Evolutionary conservation across 2,797 vertebrate genomes (phyloP).

Genomic region (Argyrosomus regius): DNA sequence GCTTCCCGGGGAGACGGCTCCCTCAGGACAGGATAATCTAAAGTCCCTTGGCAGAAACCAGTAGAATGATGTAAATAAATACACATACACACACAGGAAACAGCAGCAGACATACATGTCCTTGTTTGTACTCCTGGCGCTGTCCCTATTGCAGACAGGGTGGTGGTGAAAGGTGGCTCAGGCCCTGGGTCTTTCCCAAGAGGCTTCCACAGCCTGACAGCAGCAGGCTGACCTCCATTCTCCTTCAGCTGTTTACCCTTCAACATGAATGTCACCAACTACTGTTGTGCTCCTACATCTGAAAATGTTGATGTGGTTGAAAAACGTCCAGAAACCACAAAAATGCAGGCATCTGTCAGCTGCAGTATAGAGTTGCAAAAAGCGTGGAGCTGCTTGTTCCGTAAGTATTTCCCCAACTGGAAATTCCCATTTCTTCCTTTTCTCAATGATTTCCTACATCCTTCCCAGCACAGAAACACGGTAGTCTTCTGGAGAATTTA

Average conservation of each 20-base stretch:
- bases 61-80: constrained; percentile 65
- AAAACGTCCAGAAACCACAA: constrained; percentile 12
- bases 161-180: constrained; percentile 62
- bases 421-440: background rate
- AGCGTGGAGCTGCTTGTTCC: background rate
- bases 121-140: constrained; percentile 65
- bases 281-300: constrained; percentile 2
- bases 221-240: constrained; percentile 59
- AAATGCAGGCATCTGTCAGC: background rate
- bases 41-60: constrained; percentile 62
- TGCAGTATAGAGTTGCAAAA: background rate
- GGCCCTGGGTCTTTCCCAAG: constrained; percentile 59
- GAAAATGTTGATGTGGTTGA: constrained; percentile 25
- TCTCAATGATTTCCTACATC: background rate
- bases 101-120: constrained; percentile 57
- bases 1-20: constrained; percentile 62
- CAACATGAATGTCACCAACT: constrained; percentile 43
- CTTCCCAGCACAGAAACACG: background rate
- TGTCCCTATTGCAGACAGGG: constrained; percentile 51
- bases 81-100: constrained; percentile 46
- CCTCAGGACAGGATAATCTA: constrained; percentile 71
- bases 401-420: background rate
- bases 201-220: constrained; percentile 52
- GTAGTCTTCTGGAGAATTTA: background rate
- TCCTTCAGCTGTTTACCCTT: constrained; percentile 53